phyloP scores from a whole-genome alignment of 2,113 vertebrate species.

The Menidia beryllina region DNA sequence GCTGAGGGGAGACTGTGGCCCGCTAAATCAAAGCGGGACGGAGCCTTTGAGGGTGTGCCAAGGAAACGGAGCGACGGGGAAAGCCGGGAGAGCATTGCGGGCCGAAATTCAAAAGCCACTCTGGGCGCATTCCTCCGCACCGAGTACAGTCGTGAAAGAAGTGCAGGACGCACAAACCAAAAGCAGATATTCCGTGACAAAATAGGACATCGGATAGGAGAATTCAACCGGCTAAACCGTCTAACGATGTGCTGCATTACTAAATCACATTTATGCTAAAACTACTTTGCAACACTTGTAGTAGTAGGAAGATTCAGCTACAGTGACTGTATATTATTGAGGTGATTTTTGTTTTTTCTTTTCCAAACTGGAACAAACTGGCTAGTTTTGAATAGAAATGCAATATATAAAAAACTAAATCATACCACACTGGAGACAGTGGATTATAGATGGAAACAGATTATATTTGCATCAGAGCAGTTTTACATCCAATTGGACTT shows the following conservation, averaged over 20 bases:
- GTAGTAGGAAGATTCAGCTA: too few relatives aligned
- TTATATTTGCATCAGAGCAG: neutral
- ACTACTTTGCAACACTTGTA: neutral
- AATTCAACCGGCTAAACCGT: neutral
- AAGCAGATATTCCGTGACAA: neutral
- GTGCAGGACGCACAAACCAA: constrained; percentile 35
- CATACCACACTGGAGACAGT: too few relatives aligned
- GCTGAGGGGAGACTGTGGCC: constrained; percentile 62
- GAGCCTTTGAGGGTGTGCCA: constrained; percentile 78
- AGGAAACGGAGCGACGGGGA: constrained; percentile 36
- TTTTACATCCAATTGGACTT: too few relatives aligned
- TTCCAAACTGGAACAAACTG: neutral
- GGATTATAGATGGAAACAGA: too few relatives aligned
- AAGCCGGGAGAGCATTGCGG: constrained; percentile 46
- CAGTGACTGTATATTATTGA: constrained; percentile 15
- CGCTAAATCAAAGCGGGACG: constrained; percentile 72
- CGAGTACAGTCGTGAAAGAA: constrained; percentile 46
- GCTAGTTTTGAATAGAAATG: neutral
- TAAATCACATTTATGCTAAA: neutral
- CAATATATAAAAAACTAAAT: too few relatives aligned
- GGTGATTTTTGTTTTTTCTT: neutral
- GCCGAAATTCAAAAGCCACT: constrained; percentile 71
- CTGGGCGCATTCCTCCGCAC: constrained; percentile 75
- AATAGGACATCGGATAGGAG: neutral
- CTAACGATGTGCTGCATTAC: neutral